Conservation (phyloP, 1,140 invertebrate genomes). For the Aplysia californica region DNA sequence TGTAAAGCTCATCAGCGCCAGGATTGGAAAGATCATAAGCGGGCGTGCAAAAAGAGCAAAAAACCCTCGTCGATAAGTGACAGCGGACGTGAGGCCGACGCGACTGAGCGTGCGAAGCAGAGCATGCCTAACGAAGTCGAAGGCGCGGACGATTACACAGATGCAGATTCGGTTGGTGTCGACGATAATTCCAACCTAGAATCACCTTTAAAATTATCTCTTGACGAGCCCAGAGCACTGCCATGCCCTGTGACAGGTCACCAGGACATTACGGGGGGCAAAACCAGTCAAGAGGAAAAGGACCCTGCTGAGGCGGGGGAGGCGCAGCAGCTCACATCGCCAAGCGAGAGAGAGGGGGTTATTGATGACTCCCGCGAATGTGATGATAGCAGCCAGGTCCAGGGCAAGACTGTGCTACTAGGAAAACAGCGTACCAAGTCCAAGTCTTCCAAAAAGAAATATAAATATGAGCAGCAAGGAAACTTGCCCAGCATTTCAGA, state of each 20-base stretch:
- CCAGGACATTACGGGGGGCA: too few relatives aligned
- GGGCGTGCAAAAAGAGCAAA: conserved; percentile 50
- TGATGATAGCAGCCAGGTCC: too few relatives aligned
- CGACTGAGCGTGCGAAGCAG: not conserved
- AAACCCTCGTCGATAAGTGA: too few relatives aligned
- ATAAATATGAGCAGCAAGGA: conserved; percentile 1
- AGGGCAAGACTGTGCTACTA: too few relatives aligned
- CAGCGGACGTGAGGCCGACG: too few relatives aligned
- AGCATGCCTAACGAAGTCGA: not conserved
- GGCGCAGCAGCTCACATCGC: not conserved
- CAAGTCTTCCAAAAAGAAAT: conserved; percentile 16
- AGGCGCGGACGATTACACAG: not conserved
- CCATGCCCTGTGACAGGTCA: not conserved
- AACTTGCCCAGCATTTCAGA: conserved; percentile 19
- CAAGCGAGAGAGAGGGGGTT: not conserved
- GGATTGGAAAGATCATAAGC: conserved; percentile 82
- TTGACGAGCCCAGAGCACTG: not conserved
- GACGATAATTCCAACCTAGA: conserved; percentile 4
- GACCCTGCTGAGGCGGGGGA: not conserved
- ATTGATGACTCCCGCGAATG: too few relatives aligned
- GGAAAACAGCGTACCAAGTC: too few relatives aligned
- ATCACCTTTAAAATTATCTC: conserved; percentile 1
- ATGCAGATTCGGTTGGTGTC: not conserved
- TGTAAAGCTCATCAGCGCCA: conserved; percentile 80
- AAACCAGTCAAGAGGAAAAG: too few relatives aligned